These are phyloP conservation scores for Zaprionus capensis DNA, from an alignment of 1,140 invertebrate genomes.

Conservation along the genomic window DNA sequence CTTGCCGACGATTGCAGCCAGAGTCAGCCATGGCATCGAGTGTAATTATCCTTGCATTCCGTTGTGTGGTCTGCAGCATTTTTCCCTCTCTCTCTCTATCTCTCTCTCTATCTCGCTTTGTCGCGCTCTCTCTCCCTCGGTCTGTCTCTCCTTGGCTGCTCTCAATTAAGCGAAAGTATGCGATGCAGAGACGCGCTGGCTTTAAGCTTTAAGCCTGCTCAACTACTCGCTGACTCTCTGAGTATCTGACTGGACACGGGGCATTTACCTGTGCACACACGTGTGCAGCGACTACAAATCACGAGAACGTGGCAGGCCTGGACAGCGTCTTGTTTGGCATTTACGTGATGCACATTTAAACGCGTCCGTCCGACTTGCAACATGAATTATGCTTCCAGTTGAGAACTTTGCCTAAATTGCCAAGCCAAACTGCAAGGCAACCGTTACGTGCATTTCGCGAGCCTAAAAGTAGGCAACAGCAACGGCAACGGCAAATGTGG, in stretches of 20 bases:
- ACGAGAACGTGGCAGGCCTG: slow-evolving; percentile 41
- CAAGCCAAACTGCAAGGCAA: slow-evolving; percentile 64
- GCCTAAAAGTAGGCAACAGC: slow-evolving; percentile 66
- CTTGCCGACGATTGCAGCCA: slow-evolving; percentile 61
- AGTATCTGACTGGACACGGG: slow-evolving; percentile 34
- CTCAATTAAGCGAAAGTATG: slow-evolving; percentile 60
- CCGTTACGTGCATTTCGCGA: slow-evolving; percentile 62
- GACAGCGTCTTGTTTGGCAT: slow-evolving; percentile 72
- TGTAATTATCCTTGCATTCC: slow-evolving; percentile 71
- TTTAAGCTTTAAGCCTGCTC: slow-evolving; percentile 39
- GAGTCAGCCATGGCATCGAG: slow-evolving; percentile 38
- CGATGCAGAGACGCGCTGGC: slow-evolving; percentile 7
- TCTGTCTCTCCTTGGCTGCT: slow-evolving; percentile 7
- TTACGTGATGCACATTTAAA: slow-evolving; percentile 80
- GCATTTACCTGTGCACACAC: slow-evolving; percentile 49
- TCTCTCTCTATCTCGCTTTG: slow-evolving; percentile 16
- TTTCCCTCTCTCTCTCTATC: slow-evolving; percentile 16
- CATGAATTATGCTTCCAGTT: slow-evolving; percentile 73
- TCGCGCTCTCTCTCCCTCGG: slow-evolving; percentile 1
- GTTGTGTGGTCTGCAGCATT: slow-evolving; percentile 50
- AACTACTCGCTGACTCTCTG: not conserved
- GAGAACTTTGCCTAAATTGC: slow-evolving; percentile 71
- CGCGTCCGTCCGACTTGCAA: slow-evolving; percentile 62
- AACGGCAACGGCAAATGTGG: slow-evolving; percentile 18
- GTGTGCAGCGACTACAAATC: slow-evolving; percentile 57